Evolutionary conservation across 2,113 vertebrate species (phyloP).

Genomic region (Shinisaurus crocodilurus): DNA sequence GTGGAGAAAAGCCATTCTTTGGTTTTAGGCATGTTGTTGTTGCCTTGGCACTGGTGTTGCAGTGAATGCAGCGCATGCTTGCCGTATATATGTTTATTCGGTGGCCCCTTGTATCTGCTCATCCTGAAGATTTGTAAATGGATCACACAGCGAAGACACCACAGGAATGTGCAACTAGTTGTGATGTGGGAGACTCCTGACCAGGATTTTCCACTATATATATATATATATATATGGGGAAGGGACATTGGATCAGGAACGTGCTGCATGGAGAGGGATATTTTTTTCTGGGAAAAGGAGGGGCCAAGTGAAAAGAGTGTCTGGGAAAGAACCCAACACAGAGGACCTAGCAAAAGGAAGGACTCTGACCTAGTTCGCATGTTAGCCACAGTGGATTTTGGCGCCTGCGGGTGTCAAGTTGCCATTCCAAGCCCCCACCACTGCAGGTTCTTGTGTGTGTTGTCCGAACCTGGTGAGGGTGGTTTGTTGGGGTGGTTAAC

Average conservation of each 20-base stretch:
- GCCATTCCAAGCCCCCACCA: too few relatives aligned
- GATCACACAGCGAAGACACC: neutral
- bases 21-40: neutral
- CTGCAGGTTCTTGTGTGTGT: too few relatives aligned
- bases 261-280: too few relatives aligned
- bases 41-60: neutral
- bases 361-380: too few relatives aligned
- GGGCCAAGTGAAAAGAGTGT: neutral
- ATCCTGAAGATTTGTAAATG: neutral
- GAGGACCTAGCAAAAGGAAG: neutral
- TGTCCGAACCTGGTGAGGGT: too few relatives aligned
- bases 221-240: too few relatives aligned
- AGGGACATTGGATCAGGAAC: neutral
- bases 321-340: neutral
- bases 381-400: too few relatives aligned
- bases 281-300: too few relatives aligned
- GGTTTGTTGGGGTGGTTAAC: too few relatives aligned
- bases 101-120: neutral
- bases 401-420: too few relatives aligned
- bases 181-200: neutral
- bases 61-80: neutral
- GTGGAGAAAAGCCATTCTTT: neutral
- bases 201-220: neutral
- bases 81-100: neutral
- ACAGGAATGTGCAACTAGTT: neutral